Evolutionary conservation across 2,888 invertebrate species (phyloP), one percentile per base, ranked within the genome.

Genomic region (Electrophaes corylata): DNA sequence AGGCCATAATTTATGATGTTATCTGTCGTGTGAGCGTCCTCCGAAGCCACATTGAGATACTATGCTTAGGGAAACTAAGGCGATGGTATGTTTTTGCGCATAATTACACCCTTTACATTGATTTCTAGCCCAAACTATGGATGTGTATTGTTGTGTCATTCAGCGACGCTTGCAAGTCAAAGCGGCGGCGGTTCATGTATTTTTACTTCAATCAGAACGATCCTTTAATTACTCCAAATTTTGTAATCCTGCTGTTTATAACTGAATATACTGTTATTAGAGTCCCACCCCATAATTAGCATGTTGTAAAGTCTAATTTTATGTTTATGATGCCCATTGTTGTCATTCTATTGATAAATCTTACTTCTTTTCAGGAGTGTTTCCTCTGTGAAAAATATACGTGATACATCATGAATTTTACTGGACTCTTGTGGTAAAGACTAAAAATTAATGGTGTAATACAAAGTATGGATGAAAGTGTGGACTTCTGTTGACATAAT

Each of bases 1-100:
- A 93, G 93, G 94, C 94, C 94, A 94, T 94, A 94, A 49, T 94
- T 94, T 93, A 93, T 90, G 92, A 92, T 92, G 92, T 92, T 92
- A 92, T 92, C 92, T 92, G 84, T 86, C 77, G 84, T 90, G 84
- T 89, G 88, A 91, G 91, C 91, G 89, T 92, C 89, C 83, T 85
- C 78, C 73, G 83, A 85, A 86, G 87, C 79, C 84, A 83, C 86
- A 89, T 88, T 86, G 82, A 86, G 86, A 82, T 79, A 57, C 46
- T 61, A 86, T 86, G 82, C 74, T 78, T 76, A 75, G 79, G 78
- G 76, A 79, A 84, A 83, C 74, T 76, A 79, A 83, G 83, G 87
- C 85, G 75, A 91, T 91, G 91, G 91, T 91, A 90, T 79, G 90
- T 86, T 79, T 76, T 71, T 76, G 39, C 50, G 31, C 46, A 18